These are phyloP conservation scores for Champsocephalus esox DNA, from an alignment of 2,797 vertebrate genomes.

Conservation along the genomic window DNA sequence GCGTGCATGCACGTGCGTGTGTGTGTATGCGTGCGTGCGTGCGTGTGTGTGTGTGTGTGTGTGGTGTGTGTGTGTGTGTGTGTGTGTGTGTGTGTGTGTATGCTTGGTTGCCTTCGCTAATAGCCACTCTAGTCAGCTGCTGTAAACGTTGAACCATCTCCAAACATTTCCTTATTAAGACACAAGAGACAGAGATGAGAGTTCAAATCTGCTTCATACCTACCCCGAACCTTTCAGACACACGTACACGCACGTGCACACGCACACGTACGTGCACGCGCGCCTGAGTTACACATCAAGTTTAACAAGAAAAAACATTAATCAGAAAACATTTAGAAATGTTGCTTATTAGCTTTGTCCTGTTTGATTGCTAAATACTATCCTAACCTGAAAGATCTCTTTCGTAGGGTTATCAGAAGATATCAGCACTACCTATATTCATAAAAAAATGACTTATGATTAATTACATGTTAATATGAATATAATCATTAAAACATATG, in stretches of 20 bases:
- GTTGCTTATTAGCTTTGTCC: too few species aligned
- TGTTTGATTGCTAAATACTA: too few species aligned
- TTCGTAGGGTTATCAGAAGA: too few species aligned
- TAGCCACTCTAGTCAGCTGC: slow-evolving; percentile 64
- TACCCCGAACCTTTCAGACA: neutral
- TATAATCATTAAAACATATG: too few species aligned
- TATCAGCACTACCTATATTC: too few species aligned
- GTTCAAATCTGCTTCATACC: slow-evolving; percentile 2
- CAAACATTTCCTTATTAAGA: slow-evolving; percentile 99
- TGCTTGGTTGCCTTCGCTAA: slow-evolving; percentile 70
- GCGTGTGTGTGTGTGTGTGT: neutral
- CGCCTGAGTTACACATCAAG: neutral
- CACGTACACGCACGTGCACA: neutral
- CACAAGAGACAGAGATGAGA: slow-evolving; percentile 71
- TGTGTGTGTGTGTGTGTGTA: slow-evolving; percentile 15
- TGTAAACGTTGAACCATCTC: slow-evolving; percentile 84
- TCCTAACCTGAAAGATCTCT: too few species aligned
- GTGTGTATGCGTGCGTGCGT: neutral
- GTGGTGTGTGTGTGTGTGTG: slow-evolving; percentile 2
- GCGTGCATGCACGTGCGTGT: neutral
- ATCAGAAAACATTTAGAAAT: too few species aligned
- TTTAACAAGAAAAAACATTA: neutral
- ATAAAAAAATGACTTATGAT: too few species aligned
- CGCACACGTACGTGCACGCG: too few species aligned
- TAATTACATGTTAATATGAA: too few species aligned